Base-by-base conservation (phyloP, 2,797 vertebrate species). In the Phrynocephalus guinanensis region DNA sequence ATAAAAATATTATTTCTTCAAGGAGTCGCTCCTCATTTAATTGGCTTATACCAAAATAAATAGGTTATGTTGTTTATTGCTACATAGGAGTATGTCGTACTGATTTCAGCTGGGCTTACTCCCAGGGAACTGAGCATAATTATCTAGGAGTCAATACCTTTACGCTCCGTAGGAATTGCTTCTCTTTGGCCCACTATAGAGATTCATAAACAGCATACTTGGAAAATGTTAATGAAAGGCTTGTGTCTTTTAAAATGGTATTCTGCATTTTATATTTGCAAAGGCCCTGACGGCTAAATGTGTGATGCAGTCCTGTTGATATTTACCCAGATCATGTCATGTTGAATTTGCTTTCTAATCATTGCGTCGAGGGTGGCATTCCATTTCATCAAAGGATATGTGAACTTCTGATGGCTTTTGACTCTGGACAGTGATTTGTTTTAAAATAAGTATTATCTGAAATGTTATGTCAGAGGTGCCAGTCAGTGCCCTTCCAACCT, bases 1-100 rank as follows among this genome's bases (percentile, higher is more conserved):
- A 15, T 95, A 93, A 94, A 95, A 95, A 96, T 20, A 38, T 73
- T 16, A 33, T 33, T 3, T 73, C 13, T 73, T 33, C 30, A 20
- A 20, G 71, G 30, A 73, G 33, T 73, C 16, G 9, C 72, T 20
- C n/a, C 33, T 38, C 71, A 18, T 72, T 72, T 56, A 56, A 56
- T 56, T 56, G 52, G 52, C 52, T 63, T 63, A 63, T 63, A 63
- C 60, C 56, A 63, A 63, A 16, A 20, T 63, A 63, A 63, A 56
- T 56, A 56, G 52, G 52, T 13, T 56, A 56, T 56, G 52, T 13
- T 15, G 52, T 56, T 56, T 56, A 56, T 56, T 10, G 52, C 52
- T 56, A 56, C 52, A 56, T 56, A 56, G 52, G 9, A 56, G 52
- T 56, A 63, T 18, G 60, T 63, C 60, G 0, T 63, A 63, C 13